Evolutionary conservation across 2,888 invertebrate species (phyloP).

Genomic region (Trissoscelio sp.): DNA sequence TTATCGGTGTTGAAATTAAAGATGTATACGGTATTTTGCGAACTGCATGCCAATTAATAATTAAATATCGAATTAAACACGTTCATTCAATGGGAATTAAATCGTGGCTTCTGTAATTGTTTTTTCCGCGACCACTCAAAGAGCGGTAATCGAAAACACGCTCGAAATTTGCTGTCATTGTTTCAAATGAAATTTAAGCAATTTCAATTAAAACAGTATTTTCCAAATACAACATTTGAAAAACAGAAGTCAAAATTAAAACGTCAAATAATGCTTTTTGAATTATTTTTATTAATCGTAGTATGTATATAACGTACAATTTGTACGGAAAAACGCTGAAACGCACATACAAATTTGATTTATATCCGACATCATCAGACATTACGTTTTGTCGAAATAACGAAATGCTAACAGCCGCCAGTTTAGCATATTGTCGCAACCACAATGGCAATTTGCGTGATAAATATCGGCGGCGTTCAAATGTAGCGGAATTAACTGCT

Average conservation of each 20-base stretch:
- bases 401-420: slow-evolving; percentile 79
- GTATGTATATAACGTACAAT: too few relatives aligned
- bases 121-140: background rate
- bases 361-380: slow-evolving; percentile 42
- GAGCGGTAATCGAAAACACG: background rate
- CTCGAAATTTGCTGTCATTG: background rate
- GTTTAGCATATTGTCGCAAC: slow-evolving; percentile 82
- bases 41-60: background rate
- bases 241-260: too few relatives aligned
- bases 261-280: too few relatives aligned
- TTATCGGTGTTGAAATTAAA: background rate
- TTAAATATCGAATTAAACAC: slow-evolving; percentile 9
- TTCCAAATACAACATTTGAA: too few relatives aligned
- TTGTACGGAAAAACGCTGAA: background rate
- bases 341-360: slow-evolving; percentile 42
- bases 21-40: slow-evolving; percentile 8
- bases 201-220: background rate
- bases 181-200: background rate
- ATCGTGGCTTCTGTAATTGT: background rate
- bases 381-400: slow-evolving; percentile 72
- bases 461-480: slow-evolving; percentile 80
- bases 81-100: background rate
- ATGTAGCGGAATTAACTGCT: slow-evolving; percentile 82
- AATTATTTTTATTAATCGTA: too few relatives aligned
- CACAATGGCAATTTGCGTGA: slow-evolving; percentile 83